Evolutionary conservation across 2,888 invertebrate species (phyloP), one percentile per base, ranked within the genome.

Genomic region (Mimas tiliae): DNA sequence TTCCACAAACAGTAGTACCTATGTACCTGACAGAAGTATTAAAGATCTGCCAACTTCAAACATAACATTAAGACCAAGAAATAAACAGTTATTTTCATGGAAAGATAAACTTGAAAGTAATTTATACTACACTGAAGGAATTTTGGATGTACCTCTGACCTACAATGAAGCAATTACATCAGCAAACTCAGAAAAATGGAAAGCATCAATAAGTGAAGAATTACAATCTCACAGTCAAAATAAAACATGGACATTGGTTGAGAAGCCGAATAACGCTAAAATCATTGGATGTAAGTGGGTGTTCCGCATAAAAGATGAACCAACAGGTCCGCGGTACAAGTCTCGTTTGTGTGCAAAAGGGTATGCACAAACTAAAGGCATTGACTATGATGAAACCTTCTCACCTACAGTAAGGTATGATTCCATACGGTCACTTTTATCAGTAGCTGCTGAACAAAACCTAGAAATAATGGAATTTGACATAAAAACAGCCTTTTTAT

Each of bases 241-340:
- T 68, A 63, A 75, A 7, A 77, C 74, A 7, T 76, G 76, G 77
- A 72, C 55, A 52, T 0, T 51, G 6, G 67, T 72, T 11, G 55
- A 74, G 8, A 70, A 67, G 34, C 27, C 68, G 9, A 47, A 52
- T 63, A 67, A 71, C 45, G 38, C 50, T 8, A 65, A 69, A 34
- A 69, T 76, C 7, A 48, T 78, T 48, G 70, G 74, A 58, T 63
- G 70, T 9, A 79, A 77, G 51, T 77, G 75, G 75, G 73, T 76
- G 11, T 75, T 77, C 64, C 8, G n/a, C 9, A 67, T 75, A 19
- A 75, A 77, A 63, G 74, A 45, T 47, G 62, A 72, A 66, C 52
- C 67, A 38, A 34, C 73, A 67, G 64, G 65, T 0, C 66, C 65
- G 68, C 6, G 47, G 65, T 0, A 34, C 50, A 6, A 63, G 16